Base-by-base conservation (phyloP, 2,888 invertebrate species). In the Icerya purchasi region DNA sequence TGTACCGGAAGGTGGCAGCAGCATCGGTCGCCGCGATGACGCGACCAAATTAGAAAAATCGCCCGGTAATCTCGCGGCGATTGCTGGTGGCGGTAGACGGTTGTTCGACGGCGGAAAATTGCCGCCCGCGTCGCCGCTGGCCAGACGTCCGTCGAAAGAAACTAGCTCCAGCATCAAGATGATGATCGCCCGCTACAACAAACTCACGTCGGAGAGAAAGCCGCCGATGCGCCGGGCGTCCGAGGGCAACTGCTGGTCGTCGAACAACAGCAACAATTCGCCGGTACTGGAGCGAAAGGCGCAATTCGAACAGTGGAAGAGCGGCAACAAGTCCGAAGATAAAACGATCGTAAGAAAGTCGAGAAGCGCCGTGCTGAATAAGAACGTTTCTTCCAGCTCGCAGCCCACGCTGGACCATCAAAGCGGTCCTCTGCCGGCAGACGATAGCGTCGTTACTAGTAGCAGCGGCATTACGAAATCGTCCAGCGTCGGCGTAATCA, bases 181-280 rank as follows among this genome's bases (percentile, higher is more conserved):
- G 59, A 84, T 83, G 81, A 79, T 83, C 66, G 81, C 80, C 53
- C 76, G 79, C 64, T 83, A 83, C 66, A 80, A 81, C 67, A 78
- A 79, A 69, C 78, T 79, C 67, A 72, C 80, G 58, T 75, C 75
- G 62, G 77, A 79, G 70, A 77, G 78, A 71, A 77, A 77, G 70
- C 70, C 66, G 53, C 50, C 55, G 2, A 51, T 50, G 3, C 50
- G 54, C 5, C 1, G 56, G 14, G n/a, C 59, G 51, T 50, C 54
- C 54, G 59, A 51, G 22, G 53, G 59, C 14, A 55, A 50, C 55
- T 59, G 59, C 36, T 59, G 59, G 59, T 20, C 55, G 20, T 14
- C 8, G 14, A 18, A 54, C n/a, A 19, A 22, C 18, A 14, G 50
- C n/a, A 54, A 59, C 22, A 54, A 59, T n/a, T 59, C 59, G 20